Percentiles rank a stretch among this genome's conserved stretches.
Evolutionary conservation across 2,113 vertebrate genomes (phyloP).

Genomic region (Zonotrichia leucophrys): DNA sequence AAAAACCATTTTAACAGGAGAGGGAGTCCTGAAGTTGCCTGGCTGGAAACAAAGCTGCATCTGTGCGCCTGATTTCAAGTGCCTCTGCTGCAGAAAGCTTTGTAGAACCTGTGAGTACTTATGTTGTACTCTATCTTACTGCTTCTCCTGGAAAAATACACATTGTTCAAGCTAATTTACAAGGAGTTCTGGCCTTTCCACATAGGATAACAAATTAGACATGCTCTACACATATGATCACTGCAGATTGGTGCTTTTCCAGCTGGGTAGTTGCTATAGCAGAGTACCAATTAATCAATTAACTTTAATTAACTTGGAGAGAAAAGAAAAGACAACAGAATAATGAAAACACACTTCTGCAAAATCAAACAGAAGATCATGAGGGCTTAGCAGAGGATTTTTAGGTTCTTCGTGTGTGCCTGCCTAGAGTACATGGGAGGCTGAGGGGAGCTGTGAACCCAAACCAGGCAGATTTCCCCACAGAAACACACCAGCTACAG

Average conservation of each 20-base stretch:
- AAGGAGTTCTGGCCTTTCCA: neutral
- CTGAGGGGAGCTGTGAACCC: neutral
- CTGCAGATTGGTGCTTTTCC: neutral
- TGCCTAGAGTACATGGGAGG: neutral
- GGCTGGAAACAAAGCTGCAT: neutral
- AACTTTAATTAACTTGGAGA: slow-evolving; percentile 17
- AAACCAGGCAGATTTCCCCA: neutral
- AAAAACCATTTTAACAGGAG: neutral
- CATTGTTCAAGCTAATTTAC: neutral
- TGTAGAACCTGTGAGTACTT: neutral
- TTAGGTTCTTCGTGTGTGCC: neutral
- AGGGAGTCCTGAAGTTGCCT: neutral
- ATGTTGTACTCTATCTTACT: neutral
- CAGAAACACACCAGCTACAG: neutral
- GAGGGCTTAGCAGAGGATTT: neutral
- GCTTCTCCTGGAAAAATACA: neutral
- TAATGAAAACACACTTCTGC: neutral
- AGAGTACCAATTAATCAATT: neutral
- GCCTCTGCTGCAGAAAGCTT: neutral
- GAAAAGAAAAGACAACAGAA: neutral
- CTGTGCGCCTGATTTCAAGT: neutral
- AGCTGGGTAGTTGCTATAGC: neutral
- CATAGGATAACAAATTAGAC: neutral
- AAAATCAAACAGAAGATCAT: neutral
- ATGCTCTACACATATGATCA: neutral